A percentile compares a stretch with the other conserved stretches of the same genome.
Conservation (phyloP, 2,797 vertebrate species). For the Staurois parvus region DNA sequence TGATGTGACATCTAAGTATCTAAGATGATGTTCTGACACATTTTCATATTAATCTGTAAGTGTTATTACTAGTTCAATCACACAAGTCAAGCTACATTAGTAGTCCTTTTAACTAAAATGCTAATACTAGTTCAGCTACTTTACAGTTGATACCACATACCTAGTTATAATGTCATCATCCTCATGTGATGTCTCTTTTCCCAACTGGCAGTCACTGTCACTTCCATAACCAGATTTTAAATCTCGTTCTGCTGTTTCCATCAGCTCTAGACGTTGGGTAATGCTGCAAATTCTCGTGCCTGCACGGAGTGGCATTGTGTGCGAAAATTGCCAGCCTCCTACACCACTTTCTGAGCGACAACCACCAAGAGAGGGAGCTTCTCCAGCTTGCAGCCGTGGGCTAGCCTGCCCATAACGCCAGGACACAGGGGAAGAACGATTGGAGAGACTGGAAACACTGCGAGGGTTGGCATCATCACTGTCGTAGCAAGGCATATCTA, state of each 20-base stretch:
- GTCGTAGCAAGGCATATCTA: constrained; percentile 90
- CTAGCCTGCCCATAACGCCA: constrained; percentile 96
- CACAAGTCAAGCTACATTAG: too few relatives aligned
- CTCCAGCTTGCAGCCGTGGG: constrained; percentile 92
- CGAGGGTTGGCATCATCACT: constrained; percentile 91
- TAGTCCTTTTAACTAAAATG: neutral
- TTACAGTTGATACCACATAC: constrained; percentile 70
- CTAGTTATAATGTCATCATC: constrained; percentile 93
- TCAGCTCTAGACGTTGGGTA: constrained; percentile 85
- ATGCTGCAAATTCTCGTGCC: constrained; percentile 88
- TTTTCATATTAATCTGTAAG: too few relatives aligned
- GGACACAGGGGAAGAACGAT: constrained; percentile 91
- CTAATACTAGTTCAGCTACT: neutral
- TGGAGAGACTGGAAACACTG: constrained; percentile 91
- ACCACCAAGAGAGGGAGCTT: constrained; percentile 89
- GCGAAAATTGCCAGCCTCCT: constrained; percentile 86
- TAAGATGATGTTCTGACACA: too few relatives aligned
- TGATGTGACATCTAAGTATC: too few relatives aligned
- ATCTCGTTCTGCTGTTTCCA: constrained; percentile 83
- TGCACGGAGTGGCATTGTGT: constrained; percentile 94
- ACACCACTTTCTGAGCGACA: constrained; percentile 80
- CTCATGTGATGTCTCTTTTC: constrained; percentile 89
- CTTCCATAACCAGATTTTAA: constrained; percentile 89
- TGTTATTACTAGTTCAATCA: too few relatives aligned
- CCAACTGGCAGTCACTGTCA: constrained; percentile 82